Evolutionary conservation across 2,113 vertebrate species (phyloP).

Genomic region (Pimephales promelas): DNA sequence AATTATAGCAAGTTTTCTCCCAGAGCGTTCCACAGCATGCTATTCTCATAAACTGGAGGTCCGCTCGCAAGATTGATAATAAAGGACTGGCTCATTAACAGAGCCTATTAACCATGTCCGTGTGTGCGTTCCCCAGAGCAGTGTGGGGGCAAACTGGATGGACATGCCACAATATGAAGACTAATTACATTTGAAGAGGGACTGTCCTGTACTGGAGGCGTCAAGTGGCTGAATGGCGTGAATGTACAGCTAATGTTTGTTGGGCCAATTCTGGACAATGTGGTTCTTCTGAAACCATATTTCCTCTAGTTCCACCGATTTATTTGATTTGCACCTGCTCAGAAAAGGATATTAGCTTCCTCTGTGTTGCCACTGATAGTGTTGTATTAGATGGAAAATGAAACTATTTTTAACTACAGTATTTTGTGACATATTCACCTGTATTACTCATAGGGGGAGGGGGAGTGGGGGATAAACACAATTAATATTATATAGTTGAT

Average conservation of each 20-base stretch:
- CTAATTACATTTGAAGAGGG: slow-evolving; percentile 79
- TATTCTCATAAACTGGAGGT: slow-evolving; percentile 64
- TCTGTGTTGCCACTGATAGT: background rate
- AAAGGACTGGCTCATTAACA: slow-evolving; percentile 83
- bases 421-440: background rate
- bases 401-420: too few species aligned
- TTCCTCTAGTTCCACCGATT: slow-evolving; percentile 28
- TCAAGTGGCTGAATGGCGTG: slow-evolving; percentile 66
- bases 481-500: too few species aligned
- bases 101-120: slow-evolving; percentile 82
- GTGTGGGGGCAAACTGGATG: slow-evolving; percentile 73
- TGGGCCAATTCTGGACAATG: background rate
- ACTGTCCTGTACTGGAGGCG: slow-evolving; percentile 65
- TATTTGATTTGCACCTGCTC: slow-evolving; percentile 4
- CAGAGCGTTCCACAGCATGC: slow-evolving; percentile 74
- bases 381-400: background rate
- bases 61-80: slow-evolving; percentile 80
- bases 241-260: slow-evolving; percentile 63
- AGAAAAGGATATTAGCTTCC: background rate
- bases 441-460: background rate
- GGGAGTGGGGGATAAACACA: background rate
- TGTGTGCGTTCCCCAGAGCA: slow-evolving; percentile 76
- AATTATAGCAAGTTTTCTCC: slow-evolving; percentile 63
- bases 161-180: slow-evolving; percentile 80
- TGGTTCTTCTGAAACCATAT: background rate